Evolutionary conservation across 2,113 vertebrate species (phyloP).

Genomic region (Herpetotheres cachinnans): DNA sequence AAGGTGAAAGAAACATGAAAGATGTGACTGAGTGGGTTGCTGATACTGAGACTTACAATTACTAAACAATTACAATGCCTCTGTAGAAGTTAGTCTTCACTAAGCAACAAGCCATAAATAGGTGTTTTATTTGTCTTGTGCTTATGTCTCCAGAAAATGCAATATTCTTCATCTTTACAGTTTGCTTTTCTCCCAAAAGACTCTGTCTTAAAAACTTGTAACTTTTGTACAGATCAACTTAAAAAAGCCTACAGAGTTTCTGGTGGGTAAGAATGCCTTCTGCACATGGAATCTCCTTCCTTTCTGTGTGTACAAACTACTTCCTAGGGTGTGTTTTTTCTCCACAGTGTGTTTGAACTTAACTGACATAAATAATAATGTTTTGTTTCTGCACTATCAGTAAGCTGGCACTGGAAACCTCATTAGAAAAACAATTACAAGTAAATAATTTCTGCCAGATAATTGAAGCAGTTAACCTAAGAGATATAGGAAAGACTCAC

Average conservation of each 20-base stretch:
- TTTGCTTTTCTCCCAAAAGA: not conserved
- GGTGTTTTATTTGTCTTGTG: not conserved
- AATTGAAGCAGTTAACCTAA: not conserved
- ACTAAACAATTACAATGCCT: not conserved
- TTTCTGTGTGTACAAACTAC: not conserved
- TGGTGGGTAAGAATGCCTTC: not conserved
- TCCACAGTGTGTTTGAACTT: not conserved
- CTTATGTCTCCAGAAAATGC: not conserved
- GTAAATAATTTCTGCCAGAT: not conserved
- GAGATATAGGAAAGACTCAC: not conserved
- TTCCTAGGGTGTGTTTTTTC: not conserved
- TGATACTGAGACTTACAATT: not conserved
- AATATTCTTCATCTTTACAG: not conserved
- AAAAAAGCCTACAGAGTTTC: not conserved
- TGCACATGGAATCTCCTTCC: not conserved
- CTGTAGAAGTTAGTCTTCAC: not conserved
- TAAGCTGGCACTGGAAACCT: not conserved
- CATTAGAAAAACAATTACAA: not conserved
- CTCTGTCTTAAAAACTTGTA: not conserved
- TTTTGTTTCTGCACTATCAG: not conserved
- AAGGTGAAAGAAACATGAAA: not conserved
- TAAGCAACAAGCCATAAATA: not conserved
- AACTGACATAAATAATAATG: not conserved
- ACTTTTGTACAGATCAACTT: not conserved
- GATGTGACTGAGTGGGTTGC: not conserved